These are phyloP conservation scores for Tricholaema leucomelas DNA, from an alignment of 2,113 vertebrate genomes.

Conservation along the genomic window DNA sequence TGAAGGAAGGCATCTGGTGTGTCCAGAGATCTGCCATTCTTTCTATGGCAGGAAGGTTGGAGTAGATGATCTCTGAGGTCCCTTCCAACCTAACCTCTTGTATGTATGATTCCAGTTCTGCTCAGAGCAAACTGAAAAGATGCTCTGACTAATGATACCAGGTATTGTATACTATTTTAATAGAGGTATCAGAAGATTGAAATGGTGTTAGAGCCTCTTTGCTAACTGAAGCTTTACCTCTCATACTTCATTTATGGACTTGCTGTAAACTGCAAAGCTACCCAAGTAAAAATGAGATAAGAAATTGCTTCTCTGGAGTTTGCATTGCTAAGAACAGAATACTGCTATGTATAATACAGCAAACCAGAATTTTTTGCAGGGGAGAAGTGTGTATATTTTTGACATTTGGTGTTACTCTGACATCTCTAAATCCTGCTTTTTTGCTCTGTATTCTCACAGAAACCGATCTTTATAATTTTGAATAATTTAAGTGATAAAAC, in stretches of 20 bases:
- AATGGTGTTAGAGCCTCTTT: neutral
- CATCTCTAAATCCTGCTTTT: neutral
- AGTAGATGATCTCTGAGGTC: too few species aligned
- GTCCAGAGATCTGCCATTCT: too few species aligned
- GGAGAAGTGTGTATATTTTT: neutral
- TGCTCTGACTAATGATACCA: neutral
- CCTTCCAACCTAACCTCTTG: too few species aligned
- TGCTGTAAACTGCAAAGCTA: neutral
- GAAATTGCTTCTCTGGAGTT: neutral
- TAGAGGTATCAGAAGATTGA: neutral
- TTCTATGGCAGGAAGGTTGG: too few species aligned
- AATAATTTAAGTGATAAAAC: neutral
- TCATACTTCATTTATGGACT: neutral
- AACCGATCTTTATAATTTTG: neutral
- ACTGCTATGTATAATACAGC: rapidly evolving
- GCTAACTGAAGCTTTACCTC: neutral
- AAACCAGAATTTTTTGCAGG: neutral
- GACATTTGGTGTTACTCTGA: neutral
- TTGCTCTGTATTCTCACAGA: neutral
- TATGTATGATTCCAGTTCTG: too few species aligned
- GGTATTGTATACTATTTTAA: neutral
- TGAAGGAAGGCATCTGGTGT: too few species aligned
- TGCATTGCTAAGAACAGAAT: neutral
- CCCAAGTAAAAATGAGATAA: neutral
- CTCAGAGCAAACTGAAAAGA: neutral